phyloP scores from a whole-genome alignment of 2,888 invertebrate species.

The Orthosia gracilis region DNA sequence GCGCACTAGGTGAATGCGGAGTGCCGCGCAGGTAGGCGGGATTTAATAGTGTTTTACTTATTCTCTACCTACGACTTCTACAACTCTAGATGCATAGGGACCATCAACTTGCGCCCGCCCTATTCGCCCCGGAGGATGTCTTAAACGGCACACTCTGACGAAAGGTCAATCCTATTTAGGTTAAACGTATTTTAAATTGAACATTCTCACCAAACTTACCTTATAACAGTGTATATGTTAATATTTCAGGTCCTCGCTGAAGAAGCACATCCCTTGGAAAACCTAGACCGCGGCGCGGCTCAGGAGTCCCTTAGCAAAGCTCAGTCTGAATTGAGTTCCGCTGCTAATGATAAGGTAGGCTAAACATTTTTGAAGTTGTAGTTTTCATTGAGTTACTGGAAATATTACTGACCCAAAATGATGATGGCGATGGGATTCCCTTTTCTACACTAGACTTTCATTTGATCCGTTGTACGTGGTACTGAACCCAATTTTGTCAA shows the following conservation, averaged over 20 bases:
- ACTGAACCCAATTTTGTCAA: too few species aligned
- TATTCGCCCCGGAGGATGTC: too few species aligned
- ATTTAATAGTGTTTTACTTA: too few species aligned
- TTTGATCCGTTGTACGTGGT: too few species aligned
- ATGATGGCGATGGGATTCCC: too few species aligned
- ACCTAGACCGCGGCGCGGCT: constrained; percentile 95
- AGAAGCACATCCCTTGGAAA: constrained; percentile 97
- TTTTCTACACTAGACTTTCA: too few species aligned
- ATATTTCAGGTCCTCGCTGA: constrained; percentile 96
- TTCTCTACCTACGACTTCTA: background rate
- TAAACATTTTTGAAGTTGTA: background rate
- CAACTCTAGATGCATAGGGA: background rate
- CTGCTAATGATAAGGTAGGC: constrained; percentile 94
- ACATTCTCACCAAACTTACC: background rate
- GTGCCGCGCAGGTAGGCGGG: too few species aligned
- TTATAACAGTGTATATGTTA: constrained; percentile 1
- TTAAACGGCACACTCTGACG: too few species aligned
- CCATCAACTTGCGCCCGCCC: background rate
- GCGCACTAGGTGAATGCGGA: too few species aligned
- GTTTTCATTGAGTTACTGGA: background rate
- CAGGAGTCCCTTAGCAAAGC: constrained; percentile 96
- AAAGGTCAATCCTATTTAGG: too few species aligned
- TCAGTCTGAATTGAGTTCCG: constrained; percentile 95
- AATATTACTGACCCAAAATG: background rate
- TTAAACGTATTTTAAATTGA: background rate